These are phyloP conservation scores for Chiridota heheva DNA, from an alignment of 35 echinoderm and acorn worm species.

Conservation along the genomic window DNA sequence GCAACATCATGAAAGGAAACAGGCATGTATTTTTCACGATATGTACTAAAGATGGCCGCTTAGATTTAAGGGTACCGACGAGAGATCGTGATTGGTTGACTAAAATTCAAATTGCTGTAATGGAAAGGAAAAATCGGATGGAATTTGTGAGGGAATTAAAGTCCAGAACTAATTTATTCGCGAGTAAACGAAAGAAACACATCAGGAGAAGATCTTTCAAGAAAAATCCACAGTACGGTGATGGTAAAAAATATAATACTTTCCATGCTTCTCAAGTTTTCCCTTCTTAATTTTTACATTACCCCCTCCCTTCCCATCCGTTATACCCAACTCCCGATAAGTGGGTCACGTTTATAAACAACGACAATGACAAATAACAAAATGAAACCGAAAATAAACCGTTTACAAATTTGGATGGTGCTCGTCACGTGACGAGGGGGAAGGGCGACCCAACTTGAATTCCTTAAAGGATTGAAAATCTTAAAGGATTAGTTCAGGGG, in stretches of 20 bases:
- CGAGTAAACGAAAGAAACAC: conserved; percentile 66
- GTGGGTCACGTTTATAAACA: too few relatives aligned
- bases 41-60: conserved; percentile 66
- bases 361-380: too few relatives aligned
- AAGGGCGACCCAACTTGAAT: too few relatives aligned
- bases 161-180: conserved; percentile 72
- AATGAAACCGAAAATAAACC: too few relatives aligned
- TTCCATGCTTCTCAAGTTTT: background rate
- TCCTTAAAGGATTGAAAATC: too few relatives aligned
- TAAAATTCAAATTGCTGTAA: conserved; percentile 81
- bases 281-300: too few relatives aligned
- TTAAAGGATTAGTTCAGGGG: too few relatives aligned
- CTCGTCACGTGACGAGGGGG: too few relatives aligned
- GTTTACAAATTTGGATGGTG: too few relatives aligned
- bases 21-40: conserved; percentile 76
- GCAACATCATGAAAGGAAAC: conserved; percentile 72
- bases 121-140: conserved; percentile 46
- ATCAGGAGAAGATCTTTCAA: conserved; percentile 64
- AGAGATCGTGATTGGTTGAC: conserved; percentile 78
- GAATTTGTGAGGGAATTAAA: conserved; percentile 83
- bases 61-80: conserved; percentile 61
- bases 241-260: conserved; percentile 44
- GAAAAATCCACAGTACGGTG: conserved; percentile 82
- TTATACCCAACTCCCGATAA: too few relatives aligned
- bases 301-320: too few relatives aligned